phyloP scores from a whole-genome alignment of 2,888 invertebrate species.

The Megamerina dolium region DNA sequence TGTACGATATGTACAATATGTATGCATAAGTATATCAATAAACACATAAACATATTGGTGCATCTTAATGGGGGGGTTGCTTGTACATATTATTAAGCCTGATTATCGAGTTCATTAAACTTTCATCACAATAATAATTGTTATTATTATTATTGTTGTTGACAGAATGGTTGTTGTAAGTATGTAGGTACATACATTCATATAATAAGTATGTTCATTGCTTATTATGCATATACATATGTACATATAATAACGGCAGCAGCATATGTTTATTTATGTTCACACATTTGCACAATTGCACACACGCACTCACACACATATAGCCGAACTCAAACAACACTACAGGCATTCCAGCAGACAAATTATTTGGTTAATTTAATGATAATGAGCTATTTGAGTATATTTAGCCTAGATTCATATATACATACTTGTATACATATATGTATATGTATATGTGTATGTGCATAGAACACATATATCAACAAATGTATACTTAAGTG shows the following conservation, averaged over 20 bases:
- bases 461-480: neutral
- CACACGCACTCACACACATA: neutral
- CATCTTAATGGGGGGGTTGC: too few species aligned
- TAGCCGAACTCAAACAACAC: neutral
- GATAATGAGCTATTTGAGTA: constrained; percentile 17
- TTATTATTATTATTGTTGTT: constrained; percentile 1
- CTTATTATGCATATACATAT: neutral
- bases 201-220: neutral
- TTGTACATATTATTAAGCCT: constrained; percentile 27
- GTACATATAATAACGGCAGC: too few species aligned
- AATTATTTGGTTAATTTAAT: constrained; percentile 20
- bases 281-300: neutral
- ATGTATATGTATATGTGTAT: neutral
- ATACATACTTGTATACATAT: neutral
- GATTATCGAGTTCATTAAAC: constrained; percentile 30
- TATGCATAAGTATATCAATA: too few species aligned
- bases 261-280: constrained; percentile 1
- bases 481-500: neutral
- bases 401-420: constrained; percentile 12
- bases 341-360: constrained; percentile 10
- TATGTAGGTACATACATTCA: neutral
- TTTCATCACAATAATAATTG: constrained; percentile 18
- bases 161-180: neutral
- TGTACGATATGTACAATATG: too few species aligned
- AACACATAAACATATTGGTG: too few species aligned